These are phyloP conservation scores for Trichomycterus rosablanca DNA, from an alignment of 2,113 vertebrate species.

Conservation along the genomic window DNA sequence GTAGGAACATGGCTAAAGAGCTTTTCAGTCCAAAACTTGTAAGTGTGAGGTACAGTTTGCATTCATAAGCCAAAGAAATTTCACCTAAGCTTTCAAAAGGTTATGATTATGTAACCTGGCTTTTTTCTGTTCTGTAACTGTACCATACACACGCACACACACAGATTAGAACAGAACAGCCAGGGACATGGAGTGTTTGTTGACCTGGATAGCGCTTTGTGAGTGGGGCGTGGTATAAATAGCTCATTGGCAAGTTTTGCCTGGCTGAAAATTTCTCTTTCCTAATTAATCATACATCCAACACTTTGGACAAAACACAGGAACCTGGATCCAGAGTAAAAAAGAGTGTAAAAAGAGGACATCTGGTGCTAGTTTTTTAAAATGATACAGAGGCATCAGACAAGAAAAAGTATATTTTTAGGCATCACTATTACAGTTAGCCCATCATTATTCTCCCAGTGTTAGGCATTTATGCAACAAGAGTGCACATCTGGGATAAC, in stretches of 20 bases:
- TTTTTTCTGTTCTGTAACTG: conserved; percentile 26
- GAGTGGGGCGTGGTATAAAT: conserved; percentile 40
- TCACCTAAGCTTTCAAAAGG: not conserved
- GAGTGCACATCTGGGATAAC: too few species aligned
- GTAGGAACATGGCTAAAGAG: too few species aligned
- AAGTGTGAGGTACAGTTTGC: too few species aligned
- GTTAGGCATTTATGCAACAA: too few species aligned
- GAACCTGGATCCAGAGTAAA: conserved; percentile 7
- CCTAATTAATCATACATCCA: conserved; percentile 45
- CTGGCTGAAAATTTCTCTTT: conserved; percentile 29
- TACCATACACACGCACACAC: conserved; percentile 15
- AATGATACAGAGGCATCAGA: not conserved
- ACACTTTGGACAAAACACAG: conserved; percentile 10
- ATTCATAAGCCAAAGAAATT: not conserved
- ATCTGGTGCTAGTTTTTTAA: conserved; percentile 1
- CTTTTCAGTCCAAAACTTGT: too few species aligned
- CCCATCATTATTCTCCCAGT: too few species aligned
- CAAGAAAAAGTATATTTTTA: too few species aligned
- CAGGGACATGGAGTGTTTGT: conserved; percentile 42
- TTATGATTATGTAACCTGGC: conserved; percentile 35
- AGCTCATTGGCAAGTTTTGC: conserved; percentile 34
- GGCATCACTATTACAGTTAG: too few species aligned
- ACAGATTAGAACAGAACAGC: conserved; percentile 9
- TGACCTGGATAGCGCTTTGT: conserved; percentile 43
- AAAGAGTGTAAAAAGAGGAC: not conserved